Conservation (phyloP, 2,888 invertebrate species). For the Dilophus febrilis region DNA sequence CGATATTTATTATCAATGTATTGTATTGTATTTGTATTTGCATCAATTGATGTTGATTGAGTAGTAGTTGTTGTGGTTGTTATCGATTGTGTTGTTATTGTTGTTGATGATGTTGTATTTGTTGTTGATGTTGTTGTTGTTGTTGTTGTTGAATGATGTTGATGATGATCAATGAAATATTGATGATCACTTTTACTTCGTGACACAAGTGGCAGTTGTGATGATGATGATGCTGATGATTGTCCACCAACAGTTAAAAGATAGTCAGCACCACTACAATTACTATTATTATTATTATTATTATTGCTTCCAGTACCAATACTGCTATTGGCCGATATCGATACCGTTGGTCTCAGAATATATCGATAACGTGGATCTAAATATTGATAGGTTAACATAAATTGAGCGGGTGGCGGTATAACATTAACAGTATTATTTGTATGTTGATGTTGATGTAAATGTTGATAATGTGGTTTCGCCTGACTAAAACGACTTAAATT, state of each 20-base stretch:
- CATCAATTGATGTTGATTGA: conserved; percentile 16
- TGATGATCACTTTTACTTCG: conserved; percentile 48
- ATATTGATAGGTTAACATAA: conserved; percentile 46
- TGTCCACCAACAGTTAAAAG: conserved; percentile 54
- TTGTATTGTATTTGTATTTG: conserved; percentile 13
- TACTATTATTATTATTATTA: too few relatives aligned
- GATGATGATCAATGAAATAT: conserved; percentile 40
- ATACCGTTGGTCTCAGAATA: conserved; percentile 45
- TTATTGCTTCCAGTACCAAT: too few relatives aligned
- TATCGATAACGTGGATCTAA: conserved; percentile 56
- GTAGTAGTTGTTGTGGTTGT: conserved; percentile 8
- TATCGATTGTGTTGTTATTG: conserved; percentile 4
- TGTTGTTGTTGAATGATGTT: conserved; percentile 10
- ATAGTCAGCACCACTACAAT: conserved; percentile 53
- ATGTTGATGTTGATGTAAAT: conserved; percentile 27
- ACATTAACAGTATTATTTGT: too few relatives aligned
- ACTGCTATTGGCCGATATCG: too few relatives aligned
- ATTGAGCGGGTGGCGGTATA: conserved; percentile 31
- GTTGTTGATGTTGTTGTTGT: conserved; percentile 16
- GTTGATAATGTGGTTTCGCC: too few relatives aligned
- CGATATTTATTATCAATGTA: conserved; percentile 13
- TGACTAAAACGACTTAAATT: conserved; percentile 17
- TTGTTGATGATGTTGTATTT: conserved; percentile 2
- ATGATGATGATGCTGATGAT: too few relatives aligned
- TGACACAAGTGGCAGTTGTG: too few relatives aligned